phyloP scores from a whole-genome alignment of 2,113 vertebrate genomes.

The Stegostoma tigrinum region DNA sequence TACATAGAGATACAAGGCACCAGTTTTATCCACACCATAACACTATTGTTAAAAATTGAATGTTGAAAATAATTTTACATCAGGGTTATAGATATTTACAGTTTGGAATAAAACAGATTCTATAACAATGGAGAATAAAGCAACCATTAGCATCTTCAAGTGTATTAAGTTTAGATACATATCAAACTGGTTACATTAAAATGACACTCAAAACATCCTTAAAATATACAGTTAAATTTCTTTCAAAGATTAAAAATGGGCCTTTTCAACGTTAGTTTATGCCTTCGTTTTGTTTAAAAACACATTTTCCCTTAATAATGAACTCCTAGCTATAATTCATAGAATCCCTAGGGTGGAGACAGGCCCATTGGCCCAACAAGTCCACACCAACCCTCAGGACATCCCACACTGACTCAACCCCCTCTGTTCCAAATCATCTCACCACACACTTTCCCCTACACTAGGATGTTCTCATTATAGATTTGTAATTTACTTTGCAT shows the following conservation, averaged over 20 bases:
- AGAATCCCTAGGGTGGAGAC: no score
- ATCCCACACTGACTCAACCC: no score
- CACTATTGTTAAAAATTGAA: not conserved
- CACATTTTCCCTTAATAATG: not conserved
- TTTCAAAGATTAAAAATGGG: not conserved
- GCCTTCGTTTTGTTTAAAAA: not conserved
- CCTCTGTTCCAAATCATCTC: not conserved
- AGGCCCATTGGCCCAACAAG: no score
- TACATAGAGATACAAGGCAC: not conserved
- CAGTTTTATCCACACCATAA: not conserved
- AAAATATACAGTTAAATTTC: not conserved
- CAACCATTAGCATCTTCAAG: not conserved
- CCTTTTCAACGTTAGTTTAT: not conserved
- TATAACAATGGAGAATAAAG: not conserved
- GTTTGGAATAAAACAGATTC: not conserved
- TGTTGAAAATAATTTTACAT: not conserved
- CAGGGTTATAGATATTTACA: not conserved
- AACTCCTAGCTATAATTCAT: not conserved
- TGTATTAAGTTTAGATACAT: not conserved
- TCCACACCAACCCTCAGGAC: no score
- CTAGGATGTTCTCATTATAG: not conserved
- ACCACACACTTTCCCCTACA: not conserved
- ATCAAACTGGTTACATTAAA: not conserved
- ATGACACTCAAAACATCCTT: not conserved
- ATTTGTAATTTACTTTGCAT: not conserved